These are phyloP conservation scores for Drepana arcuata DNA, from an alignment of 1,140 invertebrate species.

Conservation along the genomic window DNA sequence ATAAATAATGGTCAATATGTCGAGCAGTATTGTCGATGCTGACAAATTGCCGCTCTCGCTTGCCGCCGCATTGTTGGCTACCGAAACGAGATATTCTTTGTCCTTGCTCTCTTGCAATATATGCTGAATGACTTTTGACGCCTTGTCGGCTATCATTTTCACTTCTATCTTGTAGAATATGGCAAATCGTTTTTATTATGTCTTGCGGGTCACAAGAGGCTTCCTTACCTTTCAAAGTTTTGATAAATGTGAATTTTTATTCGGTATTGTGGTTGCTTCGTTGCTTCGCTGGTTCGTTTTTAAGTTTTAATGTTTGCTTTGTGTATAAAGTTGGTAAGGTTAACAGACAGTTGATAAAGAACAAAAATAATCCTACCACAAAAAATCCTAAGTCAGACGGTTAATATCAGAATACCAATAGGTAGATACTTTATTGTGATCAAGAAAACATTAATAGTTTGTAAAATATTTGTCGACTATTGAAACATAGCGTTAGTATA, in stretches of 20 bases:
- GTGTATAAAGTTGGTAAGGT: too few species aligned
- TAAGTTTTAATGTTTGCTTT: slow-evolving; percentile 42
- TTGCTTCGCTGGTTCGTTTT: slow-evolving; percentile 22
- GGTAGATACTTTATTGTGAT: too few species aligned
- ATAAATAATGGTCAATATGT: slow-evolving; percentile 70
- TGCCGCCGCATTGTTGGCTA: slow-evolving; percentile 58
- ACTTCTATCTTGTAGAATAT: slow-evolving; percentile 36
- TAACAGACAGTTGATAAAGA: too few species aligned
- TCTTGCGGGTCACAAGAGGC: slow-evolving; percentile 35
- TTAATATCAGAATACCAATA: too few species aligned
- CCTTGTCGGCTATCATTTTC: slow-evolving; percentile 58
- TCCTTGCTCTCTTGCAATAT: slow-evolving; percentile 26
- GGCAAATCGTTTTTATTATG: slow-evolving; percentile 42
- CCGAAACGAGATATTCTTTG: slow-evolving; percentile 48
- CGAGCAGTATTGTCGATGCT: slow-evolving; percentile 61
- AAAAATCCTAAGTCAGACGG: too few species aligned
- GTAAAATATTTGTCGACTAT: too few species aligned
- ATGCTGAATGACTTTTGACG: slow-evolving; percentile 50
- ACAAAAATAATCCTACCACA: too few species aligned
- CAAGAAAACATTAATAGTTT: too few species aligned
- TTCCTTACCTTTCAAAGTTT: slow-evolving; percentile 33
- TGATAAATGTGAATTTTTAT: slow-evolving; percentile 47
- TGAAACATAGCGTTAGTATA: too few species aligned
- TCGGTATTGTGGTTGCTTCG: slow-evolving; percentile 24
- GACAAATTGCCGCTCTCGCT: slow-evolving; percentile 65